Evolutionary conservation across 2,113 vertebrate genomes (phyloP).

Genomic region (Dromaius novaehollandiae): DNA sequence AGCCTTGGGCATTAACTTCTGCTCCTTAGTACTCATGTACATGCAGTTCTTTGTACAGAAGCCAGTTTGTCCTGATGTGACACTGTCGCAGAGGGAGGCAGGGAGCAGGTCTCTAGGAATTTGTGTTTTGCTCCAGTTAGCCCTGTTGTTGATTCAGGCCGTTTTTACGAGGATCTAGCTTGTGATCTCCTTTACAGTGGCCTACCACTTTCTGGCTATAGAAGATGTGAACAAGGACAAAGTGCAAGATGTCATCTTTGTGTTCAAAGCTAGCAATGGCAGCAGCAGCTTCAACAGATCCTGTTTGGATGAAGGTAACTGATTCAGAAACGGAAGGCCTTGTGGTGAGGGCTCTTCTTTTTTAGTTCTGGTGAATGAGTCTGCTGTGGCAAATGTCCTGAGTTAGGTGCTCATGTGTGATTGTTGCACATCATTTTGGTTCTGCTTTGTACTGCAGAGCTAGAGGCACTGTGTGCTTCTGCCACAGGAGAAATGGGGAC

Average conservation of each 20-base stretch:
- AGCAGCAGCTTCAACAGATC: conserved; percentile 71
- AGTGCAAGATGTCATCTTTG: conserved; percentile 88
- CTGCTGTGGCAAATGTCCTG: background rate
- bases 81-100: background rate
- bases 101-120: conserved; percentile 41
- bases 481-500: background rate
- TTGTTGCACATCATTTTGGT: background rate
- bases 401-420: too few species aligned
- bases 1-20: conserved; percentile 16
- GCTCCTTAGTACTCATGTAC: background rate
- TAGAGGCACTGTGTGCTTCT: background rate
- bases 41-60: background rate
- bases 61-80: background rate
- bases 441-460: background rate
- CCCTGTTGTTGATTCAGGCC: background rate
- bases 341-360: background rate
- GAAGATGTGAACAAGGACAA: conserved; percentile 83
- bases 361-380: background rate
- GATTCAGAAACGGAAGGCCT: background rate
- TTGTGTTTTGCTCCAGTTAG: background rate
- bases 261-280: conserved; percentile 72
- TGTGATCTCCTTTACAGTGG: conserved; percentile 72
- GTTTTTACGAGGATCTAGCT: background rate
- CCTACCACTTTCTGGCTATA: conserved; percentile 83
- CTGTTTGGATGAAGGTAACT: conserved; percentile 81